Evolutionary conservation across 2,888 invertebrate genomes (phyloP), one percentile per base, ranked within the genome.

Genomic region (Drosophila rellima): DNA sequence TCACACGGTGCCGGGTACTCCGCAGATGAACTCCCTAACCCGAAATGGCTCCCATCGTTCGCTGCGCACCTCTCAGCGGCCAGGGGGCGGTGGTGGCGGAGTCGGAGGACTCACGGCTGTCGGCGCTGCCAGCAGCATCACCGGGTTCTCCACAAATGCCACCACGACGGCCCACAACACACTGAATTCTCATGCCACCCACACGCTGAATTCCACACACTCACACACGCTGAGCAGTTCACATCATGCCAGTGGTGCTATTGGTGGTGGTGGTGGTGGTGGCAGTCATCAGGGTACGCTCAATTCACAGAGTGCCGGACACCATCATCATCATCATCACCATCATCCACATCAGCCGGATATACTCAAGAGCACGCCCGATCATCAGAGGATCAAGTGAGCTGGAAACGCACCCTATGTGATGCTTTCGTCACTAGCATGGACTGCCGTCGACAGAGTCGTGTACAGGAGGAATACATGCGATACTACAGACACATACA

Each of bases 291-390:
- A 90, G 65, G 92, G 92, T 45, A 92, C 92, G n/a, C 86, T 92
- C 71, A 92, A 90, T 47, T 93, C 93, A 11, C 79, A 78, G 37
- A 55, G 40, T 5, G 47, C 74, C 2, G 85, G 90, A 17, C 91
- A 92, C 60, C 95, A 97, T 91, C 95, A 95, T 87, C 93, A 82
- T 40, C 81, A 84, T 35, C 90, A 91, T 62, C 90, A 82, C 47
- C 79, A 82, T 47, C 62, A 80, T 65, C 81, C 79, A 33, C 90
- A 91, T 66, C 91, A 96, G 91, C 97, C 97, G 2, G 97, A 97
- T 90, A 96, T 97, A 81, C 92, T 97, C 42, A 97, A 97, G 91
- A 96, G 97, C 13, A 97, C 97, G 3, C 97, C 97, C 7, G 97
- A 97, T 91, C 97, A 97, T 91, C 95, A 95, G 91, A 92, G 94